phyloP scores from a whole-genome alignment of 1,140 invertebrate species.

The Drosophila sucinea region DNA sequence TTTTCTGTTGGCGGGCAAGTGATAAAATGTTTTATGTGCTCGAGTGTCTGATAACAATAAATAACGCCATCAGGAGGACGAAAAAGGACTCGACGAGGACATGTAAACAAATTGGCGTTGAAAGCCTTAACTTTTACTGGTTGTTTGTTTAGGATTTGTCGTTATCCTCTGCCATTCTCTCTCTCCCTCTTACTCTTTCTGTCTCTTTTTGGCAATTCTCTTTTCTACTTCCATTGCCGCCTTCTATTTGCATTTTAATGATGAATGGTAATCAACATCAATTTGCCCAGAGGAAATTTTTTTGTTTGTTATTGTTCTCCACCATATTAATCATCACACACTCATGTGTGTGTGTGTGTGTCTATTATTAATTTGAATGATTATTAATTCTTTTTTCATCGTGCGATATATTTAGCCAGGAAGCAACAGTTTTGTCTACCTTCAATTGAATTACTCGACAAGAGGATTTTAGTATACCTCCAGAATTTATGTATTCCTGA shows the following conservation, averaged over 20 bases:
- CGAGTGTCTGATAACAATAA: conserved; percentile 81
- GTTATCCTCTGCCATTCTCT: background rate
- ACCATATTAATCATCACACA: conserved; percentile 45
- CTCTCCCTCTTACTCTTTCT: conserved; percentile 3
- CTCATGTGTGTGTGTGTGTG: background rate
- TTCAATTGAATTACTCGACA: background rate
- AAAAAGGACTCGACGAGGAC: conserved; percentile 42
- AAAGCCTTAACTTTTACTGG: conserved; percentile 56
- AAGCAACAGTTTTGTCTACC: background rate
- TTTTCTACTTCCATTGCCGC: background rate
- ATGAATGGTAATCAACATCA: conserved; percentile 77
- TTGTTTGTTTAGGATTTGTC: conserved; percentile 69
- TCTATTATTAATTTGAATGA: conserved; percentile 6
- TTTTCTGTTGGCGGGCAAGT: conserved; percentile 47
- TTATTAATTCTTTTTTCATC: conserved; percentile 6
- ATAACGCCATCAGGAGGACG: conserved; percentile 77
- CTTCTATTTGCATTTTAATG: conserved; percentile 58
- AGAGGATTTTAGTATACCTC: too few species aligned
- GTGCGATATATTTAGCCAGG: background rate
- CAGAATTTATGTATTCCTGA: too few species aligned
- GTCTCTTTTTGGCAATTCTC: background rate
- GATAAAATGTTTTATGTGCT: conserved; percentile 81
- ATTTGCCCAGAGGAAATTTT: conserved; percentile 36
- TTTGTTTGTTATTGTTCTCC: background rate
- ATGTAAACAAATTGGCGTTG: conserved; percentile 80